Evolutionary conservation across 2,888 invertebrate species (phyloP).

Genomic region (Falcaria lacertinaria): DNA sequence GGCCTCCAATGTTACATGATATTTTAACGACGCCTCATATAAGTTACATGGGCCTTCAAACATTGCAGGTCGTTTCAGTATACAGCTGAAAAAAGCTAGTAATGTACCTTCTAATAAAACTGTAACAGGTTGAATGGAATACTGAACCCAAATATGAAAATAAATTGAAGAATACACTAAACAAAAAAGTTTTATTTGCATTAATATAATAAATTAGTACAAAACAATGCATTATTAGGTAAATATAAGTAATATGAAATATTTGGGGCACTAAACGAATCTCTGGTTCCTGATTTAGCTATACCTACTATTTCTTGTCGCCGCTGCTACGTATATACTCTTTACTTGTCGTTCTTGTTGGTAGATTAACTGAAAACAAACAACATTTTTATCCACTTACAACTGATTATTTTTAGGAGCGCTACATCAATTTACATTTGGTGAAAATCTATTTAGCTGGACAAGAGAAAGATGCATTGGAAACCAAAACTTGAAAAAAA

Average conservation of each 20-base stretch:
- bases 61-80: no score
- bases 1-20: no score
- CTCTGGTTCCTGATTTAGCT: constrained; percentile 4
- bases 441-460: no score
- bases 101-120: not conserved
- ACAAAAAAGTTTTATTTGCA: not conserved
- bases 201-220: not conserved
- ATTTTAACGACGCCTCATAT: no score
- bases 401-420: no score
- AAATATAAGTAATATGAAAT: constrained; percentile 11
- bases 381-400: no score
- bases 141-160: not conserved
- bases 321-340: constrained; percentile 56
- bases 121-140: no score
- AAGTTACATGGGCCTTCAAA: no score
- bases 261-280: constrained; percentile 10
- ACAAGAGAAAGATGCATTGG: no score
- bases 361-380: constrained; percentile 45
- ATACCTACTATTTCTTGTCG: constrained; percentile 37
- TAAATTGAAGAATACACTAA: not conserved
- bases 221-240: not conserved
- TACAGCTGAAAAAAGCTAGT: no score
- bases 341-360: constrained; percentile 67
- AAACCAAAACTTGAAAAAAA: no score
- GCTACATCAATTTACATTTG: no score